Conservation (phyloP, 2,888 invertebrate genomes). For the Cepaea hortensis region DNA sequence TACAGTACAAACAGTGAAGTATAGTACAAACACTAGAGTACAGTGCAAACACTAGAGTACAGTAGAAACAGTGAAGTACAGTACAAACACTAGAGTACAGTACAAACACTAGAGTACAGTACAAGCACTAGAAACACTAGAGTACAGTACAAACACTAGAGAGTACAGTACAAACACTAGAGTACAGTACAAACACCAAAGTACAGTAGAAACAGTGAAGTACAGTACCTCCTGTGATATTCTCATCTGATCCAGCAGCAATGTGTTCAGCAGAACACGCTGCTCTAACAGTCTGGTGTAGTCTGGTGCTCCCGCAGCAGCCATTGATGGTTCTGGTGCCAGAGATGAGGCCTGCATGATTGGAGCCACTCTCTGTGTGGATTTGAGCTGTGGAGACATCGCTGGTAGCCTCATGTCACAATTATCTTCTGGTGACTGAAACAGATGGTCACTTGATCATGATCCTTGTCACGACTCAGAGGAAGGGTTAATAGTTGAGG, state of each 20-base stretch:
- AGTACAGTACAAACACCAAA: not conserved
- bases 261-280: slow-evolving; percentile 10
- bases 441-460: not conserved
- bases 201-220: not conserved
- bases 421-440: not conserved
- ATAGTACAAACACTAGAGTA: no score
- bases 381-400: not conserved
- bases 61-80: no score
- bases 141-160: not conserved
- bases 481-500: no score
- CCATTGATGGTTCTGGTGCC: not conserved
- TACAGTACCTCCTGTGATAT: slow-evolving; percentile 5
- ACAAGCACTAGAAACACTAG: no score
- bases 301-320: not conserved
- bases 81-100: no score
- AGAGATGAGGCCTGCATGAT: slow-evolving; percentile 8
- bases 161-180: not conserved
- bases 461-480: no score
- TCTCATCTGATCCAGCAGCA: slow-evolving; percentile 24
- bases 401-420: not conserved
- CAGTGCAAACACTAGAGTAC: no score
- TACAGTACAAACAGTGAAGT: no score
- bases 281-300: slow-evolving; percentile 5
- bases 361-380: slow-evolving; percentile 25
- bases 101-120: no score